Base-by-base conservation (phyloP, 1,140 invertebrate genomes). In the Ceratina australensis region DNA sequence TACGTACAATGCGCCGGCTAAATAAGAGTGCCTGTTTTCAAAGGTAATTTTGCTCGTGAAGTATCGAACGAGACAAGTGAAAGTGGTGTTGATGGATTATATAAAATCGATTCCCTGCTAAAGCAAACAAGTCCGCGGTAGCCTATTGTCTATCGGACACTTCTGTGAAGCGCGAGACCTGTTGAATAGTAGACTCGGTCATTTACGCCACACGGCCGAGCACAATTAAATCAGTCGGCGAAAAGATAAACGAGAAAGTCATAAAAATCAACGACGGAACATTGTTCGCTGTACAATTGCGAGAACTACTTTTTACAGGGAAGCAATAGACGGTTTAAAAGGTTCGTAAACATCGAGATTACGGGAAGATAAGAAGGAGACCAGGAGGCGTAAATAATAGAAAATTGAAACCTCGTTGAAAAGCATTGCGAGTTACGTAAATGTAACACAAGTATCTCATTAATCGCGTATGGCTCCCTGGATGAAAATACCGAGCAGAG, bases 401-500 rank as follows among this genome's bases (percentile, higher is more conserved):
- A n/a, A 16, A 18, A 66, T 15, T 57, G n/a, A n/a, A n/a, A n/a
- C n/a, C 16, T 47, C 1, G 5, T 5, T 33, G 5, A 18, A 56
- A 57, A 33, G n/a, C 22, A 2, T 4, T 47, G 7, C 15, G 20
- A 7, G 22, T 24, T 20, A 26, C 3, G 28, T 49, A 15, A 24
- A 18, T 61, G 13, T 66, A 57, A 74, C 20, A n/a, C 4, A 47
- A 66, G 50, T 28, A n/a, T 16, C 24, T 56, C 61, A 26, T 73
- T 65, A 65, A 73, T 24, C 49, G 42, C 7, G 16, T 49, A 67
- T 57, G 28, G 52, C 33, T 56, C n/a, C 10, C 24, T 2, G 1
- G 1, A 4, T 7, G 7, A 20, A 13, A 12, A 67, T 47, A 49
- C 60, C 24, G 7, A 20, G 33, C 3, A 20, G 1, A 7, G 16